Conservation (phyloP, 2,888 invertebrate species). For the Drosophila melanosoma region DNA sequence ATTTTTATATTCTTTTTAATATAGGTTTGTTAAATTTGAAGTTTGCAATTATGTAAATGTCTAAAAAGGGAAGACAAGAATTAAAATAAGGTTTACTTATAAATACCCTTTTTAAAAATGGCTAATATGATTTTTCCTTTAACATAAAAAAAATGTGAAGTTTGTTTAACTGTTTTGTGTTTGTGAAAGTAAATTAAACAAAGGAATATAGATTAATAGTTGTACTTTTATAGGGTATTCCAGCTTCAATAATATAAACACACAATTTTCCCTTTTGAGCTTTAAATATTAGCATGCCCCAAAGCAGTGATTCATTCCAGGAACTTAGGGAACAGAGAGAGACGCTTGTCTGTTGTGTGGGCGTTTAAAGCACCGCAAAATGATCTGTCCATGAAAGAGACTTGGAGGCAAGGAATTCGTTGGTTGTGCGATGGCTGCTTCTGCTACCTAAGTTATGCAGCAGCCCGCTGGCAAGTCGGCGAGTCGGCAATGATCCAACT, state of each 20-base stretch:
- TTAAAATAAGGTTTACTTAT: background rate
- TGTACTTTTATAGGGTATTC: conserved; percentile 22
- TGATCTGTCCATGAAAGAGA: conserved; percentile 39
- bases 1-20: conserved; percentile 9
- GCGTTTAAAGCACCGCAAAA: conserved; percentile 66
- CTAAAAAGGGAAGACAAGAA: conserved; percentile 11
- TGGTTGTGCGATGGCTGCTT: conserved; percentile 32
- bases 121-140: background rate
- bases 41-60: conserved; percentile 52
- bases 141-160: background rate
- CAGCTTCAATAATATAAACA: conserved; percentile 3
- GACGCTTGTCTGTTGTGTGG: conserved; percentile 65
- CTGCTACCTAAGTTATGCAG: conserved; percentile 77
- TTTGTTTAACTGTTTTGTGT: background rate
- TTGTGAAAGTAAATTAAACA: background rate
- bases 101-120: background rate
- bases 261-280: background rate
- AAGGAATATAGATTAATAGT: background rate
- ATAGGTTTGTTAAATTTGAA: conserved; percentile 25
- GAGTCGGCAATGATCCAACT: conserved; percentile 34
- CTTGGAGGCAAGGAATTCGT: conserved; percentile 32
- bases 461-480: conserved; percentile 49
- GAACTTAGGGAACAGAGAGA: conserved; percentile 59
- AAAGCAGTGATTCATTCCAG: conserved; percentile 66
- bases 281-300: conserved; percentile 69